Evolutionary conservation across 2,888 invertebrate species (phyloP).

Genomic region (Oxyteleia sp.): DNA sequence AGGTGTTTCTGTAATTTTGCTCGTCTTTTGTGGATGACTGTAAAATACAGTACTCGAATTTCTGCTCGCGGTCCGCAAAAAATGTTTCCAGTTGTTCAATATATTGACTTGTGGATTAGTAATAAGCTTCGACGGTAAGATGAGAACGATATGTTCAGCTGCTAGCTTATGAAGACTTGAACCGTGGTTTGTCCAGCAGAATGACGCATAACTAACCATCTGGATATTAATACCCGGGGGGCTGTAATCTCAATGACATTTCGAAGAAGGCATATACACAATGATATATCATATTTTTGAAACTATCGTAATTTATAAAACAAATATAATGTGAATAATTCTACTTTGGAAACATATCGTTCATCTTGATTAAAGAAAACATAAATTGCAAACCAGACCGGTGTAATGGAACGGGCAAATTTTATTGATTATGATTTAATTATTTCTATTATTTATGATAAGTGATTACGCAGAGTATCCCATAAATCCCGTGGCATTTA

Average conservation of each 20-base stretch:
- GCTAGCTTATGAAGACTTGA: constrained; percentile 55
- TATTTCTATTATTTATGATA: too few species aligned
- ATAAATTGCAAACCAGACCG: neutral
- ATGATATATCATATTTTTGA: constrained; percentile 60
- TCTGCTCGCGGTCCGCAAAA: constrained; percentile 17
- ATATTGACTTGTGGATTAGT: constrained; percentile 71
- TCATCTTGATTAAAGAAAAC: constrained; percentile 40
- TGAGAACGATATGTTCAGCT: constrained; percentile 57
- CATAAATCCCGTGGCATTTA: too few species aligned
- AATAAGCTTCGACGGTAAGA: constrained; percentile 63
- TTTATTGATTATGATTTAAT: too few species aligned
- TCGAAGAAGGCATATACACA: constrained; percentile 45
- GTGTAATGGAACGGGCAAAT: too few species aligned
- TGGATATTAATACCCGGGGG: constrained; percentile 67
- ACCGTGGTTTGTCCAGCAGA: constrained; percentile 57
- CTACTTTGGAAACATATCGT: constrained; percentile 50
- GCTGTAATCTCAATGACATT: constrained; percentile 63
- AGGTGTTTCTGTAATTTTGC: too few species aligned
- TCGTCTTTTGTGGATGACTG: constrained; percentile 17
- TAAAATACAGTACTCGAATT: constrained; percentile 45
- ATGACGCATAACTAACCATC: constrained; percentile 69
- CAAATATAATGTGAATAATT: constrained; percentile 41
- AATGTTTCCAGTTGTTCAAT: constrained; percentile 46
- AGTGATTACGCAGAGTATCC: too few species aligned
- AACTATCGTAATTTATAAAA: constrained; percentile 48